Conservation (phyloP, 1,140 invertebrate species). For the Homarus americanus region DNA sequence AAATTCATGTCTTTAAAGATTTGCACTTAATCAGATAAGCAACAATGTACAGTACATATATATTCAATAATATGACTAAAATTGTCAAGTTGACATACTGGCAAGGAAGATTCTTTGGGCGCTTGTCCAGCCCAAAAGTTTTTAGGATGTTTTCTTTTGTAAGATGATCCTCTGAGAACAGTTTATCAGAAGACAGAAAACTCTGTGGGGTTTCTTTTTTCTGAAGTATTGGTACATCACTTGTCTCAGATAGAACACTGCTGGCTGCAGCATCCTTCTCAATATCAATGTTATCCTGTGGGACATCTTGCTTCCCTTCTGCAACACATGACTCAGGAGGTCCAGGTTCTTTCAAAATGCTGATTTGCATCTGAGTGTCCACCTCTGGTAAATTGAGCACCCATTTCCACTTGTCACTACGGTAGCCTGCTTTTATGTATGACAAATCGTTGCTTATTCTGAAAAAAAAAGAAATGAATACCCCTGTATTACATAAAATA, state of each 20-base stretch:
- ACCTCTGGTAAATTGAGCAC: slow-evolving; percentile 48
- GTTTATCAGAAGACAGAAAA: background rate
- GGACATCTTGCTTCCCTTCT: background rate
- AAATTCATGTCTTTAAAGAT: too few relatives aligned
- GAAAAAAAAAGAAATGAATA: slow-evolving; percentile 1
- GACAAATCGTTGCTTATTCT: slow-evolving; percentile 72
- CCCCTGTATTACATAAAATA: background rate
- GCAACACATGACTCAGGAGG: background rate
- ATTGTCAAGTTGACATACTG: slow-evolving; percentile 51
- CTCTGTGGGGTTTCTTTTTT: slow-evolving; percentile 1
- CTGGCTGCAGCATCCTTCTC: background rate
- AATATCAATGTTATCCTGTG: background rate
- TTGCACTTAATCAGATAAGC: too few relatives aligned
- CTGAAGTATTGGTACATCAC: background rate
- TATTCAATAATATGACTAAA: too few relatives aligned
- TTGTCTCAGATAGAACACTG: background rate
- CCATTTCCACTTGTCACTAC: slow-evolving; percentile 72
- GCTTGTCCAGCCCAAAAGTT: slow-evolving; percentile 63
- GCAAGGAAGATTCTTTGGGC: slow-evolving; percentile 66
- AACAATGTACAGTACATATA: too few relatives aligned
- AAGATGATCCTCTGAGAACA: slow-evolving; percentile 47
- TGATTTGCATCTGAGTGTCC: background rate
- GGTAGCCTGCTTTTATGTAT: slow-evolving; percentile 65
- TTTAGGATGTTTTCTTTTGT: slow-evolving; percentile 51
- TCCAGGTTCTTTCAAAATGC: background rate